Conservation (phyloP, 2,113 vertebrate species). For the Mobula birostris region DNA sequence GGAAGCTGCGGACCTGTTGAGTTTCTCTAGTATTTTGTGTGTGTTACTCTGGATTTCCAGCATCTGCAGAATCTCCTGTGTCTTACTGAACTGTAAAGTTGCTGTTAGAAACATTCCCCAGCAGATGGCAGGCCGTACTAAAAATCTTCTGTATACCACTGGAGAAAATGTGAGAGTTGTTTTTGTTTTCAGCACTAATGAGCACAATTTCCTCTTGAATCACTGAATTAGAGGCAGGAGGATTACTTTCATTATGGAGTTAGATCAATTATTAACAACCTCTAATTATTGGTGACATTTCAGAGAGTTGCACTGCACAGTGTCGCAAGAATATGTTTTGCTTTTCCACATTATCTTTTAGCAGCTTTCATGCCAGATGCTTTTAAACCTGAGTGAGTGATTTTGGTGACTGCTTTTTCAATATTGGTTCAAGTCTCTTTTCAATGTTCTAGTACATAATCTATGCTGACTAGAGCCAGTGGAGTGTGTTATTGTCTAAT, state of each 20-base stretch:
- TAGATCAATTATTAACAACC: background rate
- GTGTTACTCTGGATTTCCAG: too few species aligned
- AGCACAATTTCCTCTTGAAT: background rate
- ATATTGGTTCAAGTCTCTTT: background rate
- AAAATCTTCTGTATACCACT: slow-evolving; percentile 3
- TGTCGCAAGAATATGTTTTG: background rate
- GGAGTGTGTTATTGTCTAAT: background rate
- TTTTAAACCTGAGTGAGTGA: background rate
- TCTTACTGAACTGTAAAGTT: background rate
- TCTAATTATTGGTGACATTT: background rate
- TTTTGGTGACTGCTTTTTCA: background rate
- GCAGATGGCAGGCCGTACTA: slow-evolving; percentile 32
- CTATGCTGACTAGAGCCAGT: background rate
- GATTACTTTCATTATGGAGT: background rate
- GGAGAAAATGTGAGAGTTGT: background rate
- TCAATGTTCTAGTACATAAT: background rate
- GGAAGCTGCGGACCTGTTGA: too few species aligned
- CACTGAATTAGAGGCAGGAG: background rate
- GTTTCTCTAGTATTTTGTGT: too few species aligned
- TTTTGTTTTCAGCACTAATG: background rate
- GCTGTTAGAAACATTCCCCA: background rate
- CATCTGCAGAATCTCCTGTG: too few species aligned
- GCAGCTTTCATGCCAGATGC: background rate
- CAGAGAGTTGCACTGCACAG: background rate
- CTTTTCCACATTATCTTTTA: background rate